phyloP scores from a whole-genome alignment of 2,113 vertebrate species.

The Bostrychus sinensis region DNA sequence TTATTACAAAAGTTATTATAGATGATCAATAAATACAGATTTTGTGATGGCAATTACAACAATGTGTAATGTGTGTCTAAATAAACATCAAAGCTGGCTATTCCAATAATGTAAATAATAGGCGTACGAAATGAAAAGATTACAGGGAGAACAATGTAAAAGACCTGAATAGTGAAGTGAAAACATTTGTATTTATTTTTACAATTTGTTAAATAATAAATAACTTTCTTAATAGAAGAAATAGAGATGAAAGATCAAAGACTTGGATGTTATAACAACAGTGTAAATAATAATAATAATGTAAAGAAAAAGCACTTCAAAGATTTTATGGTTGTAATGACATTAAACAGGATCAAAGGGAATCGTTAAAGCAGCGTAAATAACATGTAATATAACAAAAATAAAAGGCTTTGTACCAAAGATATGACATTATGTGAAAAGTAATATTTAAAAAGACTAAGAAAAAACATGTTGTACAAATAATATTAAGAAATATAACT shows the following conservation, averaged over 20 bases:
- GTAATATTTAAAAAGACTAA: background rate
- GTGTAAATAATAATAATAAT: slow-evolving; percentile 1
- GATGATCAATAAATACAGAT: slow-evolving; percentile 15
- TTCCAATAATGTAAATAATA: background rate
- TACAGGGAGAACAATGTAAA: background rate
- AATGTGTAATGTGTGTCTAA: slow-evolving; percentile 27
- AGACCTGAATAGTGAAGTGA: too few species aligned
- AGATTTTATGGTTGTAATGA: slow-evolving; percentile 1
- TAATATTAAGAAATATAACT: background rate
- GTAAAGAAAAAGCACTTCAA: background rate
- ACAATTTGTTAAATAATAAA: background rate
- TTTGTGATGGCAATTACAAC: slow-evolving; percentile 24
- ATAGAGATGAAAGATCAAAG: background rate
- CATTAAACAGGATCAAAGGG: slow-evolving; percentile 1
- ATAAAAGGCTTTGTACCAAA: background rate
- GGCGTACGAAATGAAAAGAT: background rate
- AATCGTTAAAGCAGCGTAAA: background rate
- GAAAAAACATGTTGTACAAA: background rate
- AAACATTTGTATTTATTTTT: background rate
- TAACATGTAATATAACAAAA: background rate
- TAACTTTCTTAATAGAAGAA: background rate
- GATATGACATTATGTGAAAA: background rate
- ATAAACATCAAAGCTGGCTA: slow-evolving; percentile 1
- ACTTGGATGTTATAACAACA: background rate
- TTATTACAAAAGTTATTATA: slow-evolving; percentile 7